These are phyloP conservation scores for Loripinus fragilis DNA, from an alignment of 2,888 invertebrate species.

Conservation along the genomic window DNA sequence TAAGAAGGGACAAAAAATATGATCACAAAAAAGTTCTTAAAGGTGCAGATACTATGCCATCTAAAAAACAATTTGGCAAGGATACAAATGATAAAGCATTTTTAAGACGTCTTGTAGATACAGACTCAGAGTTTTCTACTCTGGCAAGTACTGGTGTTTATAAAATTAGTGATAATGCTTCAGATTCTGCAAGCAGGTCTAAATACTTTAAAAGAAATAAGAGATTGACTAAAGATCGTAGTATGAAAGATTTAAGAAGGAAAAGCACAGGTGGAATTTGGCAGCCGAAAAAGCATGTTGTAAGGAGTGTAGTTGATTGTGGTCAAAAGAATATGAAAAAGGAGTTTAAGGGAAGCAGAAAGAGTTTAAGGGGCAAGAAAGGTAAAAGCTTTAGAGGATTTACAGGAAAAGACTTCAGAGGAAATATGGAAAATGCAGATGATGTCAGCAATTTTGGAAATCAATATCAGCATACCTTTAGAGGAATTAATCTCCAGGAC, in stretches of 20 bases:
- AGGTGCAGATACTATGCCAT: too few relatives aligned
- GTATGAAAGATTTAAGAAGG: not conserved
- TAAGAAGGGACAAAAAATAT: not conserved
- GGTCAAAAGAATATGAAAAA: not conserved
- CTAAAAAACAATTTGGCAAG: too few relatives aligned
- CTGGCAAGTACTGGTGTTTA: too few relatives aligned
- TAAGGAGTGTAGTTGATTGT: too few relatives aligned
- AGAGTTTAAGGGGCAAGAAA: not conserved
- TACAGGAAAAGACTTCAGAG: not conserved
- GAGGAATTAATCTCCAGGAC: not conserved
- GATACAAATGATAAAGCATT: not conserved
- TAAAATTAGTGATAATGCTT: too few relatives aligned
- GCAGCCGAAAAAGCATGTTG: too few relatives aligned
- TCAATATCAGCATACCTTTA: not conserved
- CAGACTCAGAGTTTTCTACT: not conserved
- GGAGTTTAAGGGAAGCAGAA: not conserved
- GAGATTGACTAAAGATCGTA: not conserved
- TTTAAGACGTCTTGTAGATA: not conserved
- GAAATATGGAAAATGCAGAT: not conserved
- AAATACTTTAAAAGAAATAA: not conserved
- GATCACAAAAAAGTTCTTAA: not conserved
- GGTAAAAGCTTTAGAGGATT: not conserved
- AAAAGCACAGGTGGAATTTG: not conserved
- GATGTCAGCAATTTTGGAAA: too few relatives aligned
- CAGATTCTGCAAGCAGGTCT: too few relatives aligned